Base-by-base conservation (phyloP, 2,888 invertebrate genomes). In the Bugulina stolonifera region DNA sequence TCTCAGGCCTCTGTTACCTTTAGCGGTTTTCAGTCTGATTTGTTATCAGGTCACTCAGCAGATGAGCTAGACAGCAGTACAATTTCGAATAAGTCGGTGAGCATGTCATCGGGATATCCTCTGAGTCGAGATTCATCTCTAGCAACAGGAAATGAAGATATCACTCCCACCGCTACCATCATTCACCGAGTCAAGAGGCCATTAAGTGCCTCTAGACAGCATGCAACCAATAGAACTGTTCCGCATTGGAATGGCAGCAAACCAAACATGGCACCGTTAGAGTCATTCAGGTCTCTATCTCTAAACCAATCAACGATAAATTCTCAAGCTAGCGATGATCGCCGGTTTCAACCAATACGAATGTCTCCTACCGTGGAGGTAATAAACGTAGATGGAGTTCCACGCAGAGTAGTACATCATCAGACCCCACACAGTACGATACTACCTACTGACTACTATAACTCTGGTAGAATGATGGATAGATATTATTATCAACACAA, bases 31-130 rank as follows among this genome's bases (percentile, higher is more conserved):
- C 18, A 25, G 29, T 34, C 18, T 3, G 27, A 27, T 64, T 10
- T 25, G 3, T 10, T 64, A 14, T 27, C 27, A 64, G 64, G 2
- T 29, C 3, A 25, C 10, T 32, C 27, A 25, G 27, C 2, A 18
- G 27, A 14, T n/a, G 34, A 64, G 14, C 29, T 29, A 27, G 29
- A 64, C 22, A 25, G 27, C 18, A 25, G 25, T n/a, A 27, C 14
- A 27, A 3, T 25, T 3, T 64, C 34, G 14, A 32, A 25, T 34
- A 34, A 64, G 32, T 25, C 64, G 14, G 14, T n/a, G 10, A 64
- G 64, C n/a, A 32, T 64, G 2, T 64, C 64, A 32, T 64, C 64
- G 10, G 64, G 64, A 64, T 64, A 64, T n/a, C 64, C 64, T 14
- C 10, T 64, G n/a, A 64, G 64, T 34, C 22, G 64, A 32, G 34